Conservation (phyloP, 1,140 invertebrate genomes). For the Amyelois transitella region DNA sequence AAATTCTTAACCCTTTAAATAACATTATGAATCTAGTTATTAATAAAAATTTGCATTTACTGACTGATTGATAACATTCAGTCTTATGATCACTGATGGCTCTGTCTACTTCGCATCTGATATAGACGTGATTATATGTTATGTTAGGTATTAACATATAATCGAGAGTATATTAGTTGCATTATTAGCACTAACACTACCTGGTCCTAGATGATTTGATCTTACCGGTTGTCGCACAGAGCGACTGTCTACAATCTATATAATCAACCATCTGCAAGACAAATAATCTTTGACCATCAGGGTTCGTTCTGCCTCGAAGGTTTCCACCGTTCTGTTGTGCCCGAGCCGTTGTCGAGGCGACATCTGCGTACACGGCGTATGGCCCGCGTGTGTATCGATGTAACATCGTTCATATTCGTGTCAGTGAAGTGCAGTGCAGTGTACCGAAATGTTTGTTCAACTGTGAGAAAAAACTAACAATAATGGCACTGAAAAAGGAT, state of each 20-base stretch:
- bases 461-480: slow-evolving; percentile 39
- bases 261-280: not conserved
- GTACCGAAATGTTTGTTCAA: slow-evolving; percentile 46
- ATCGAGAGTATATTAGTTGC: too few relatives aligned
- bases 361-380: slow-evolving; percentile 15
- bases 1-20: too few relatives aligned
- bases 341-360: slow-evolving; percentile 54
- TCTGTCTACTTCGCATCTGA: too few relatives aligned
- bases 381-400: slow-evolving; percentile 29
- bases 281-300: slow-evolving; percentile 38
- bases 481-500: slow-evolving; percentile 70
- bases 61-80: too few relatives aligned
- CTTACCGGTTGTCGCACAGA: too few relatives aligned
- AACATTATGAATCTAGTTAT: too few relatives aligned
- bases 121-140: too few relatives aligned
- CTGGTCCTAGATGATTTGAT: too few relatives aligned
- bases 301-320: slow-evolving; percentile 39
- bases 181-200: too few relatives aligned
- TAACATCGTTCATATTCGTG: slow-evolving; percentile 21
- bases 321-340: slow-evolving; percentile 55
- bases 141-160: too few relatives aligned
- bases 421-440: slow-evolving; percentile 48
- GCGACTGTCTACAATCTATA: not conserved
- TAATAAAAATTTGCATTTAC: too few relatives aligned
- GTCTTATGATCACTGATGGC: too few relatives aligned